Evolutionary conservation across 2,888 invertebrate genomes (phyloP).

Genomic region (Germaria angustata): DNA sequence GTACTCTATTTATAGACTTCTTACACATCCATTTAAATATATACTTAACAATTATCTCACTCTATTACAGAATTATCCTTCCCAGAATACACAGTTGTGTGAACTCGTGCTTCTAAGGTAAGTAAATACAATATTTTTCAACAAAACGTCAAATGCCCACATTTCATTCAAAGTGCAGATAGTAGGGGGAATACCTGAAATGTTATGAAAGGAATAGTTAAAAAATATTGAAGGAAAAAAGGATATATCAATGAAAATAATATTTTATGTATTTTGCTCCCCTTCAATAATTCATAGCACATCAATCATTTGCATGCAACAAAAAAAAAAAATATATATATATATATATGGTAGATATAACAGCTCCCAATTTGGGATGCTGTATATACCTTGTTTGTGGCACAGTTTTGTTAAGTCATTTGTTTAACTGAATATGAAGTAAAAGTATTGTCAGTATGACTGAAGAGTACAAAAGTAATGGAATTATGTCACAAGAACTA

Average conservation of each 20-base stretch:
- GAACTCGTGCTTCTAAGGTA: constrained; percentile 9
- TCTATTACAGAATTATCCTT: constrained; percentile 5
- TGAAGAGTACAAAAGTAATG: neutral
- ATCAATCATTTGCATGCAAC: constrained; percentile 24
- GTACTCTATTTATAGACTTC: too few relatives aligned
- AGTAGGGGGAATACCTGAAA: neutral
- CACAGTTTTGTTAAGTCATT: constrained; percentile 10
- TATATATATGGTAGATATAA: neutral
- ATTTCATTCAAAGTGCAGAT: neutral
- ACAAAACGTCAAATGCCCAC: neutral
- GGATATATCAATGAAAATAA: neutral
- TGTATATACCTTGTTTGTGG: neutral
- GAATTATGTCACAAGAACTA: constrained; percentile 1
- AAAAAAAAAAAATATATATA: neutral
- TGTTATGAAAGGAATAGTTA: neutral
- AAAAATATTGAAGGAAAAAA: neutral
- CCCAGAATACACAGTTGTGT: neutral
- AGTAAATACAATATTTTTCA: neutral
- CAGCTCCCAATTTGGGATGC: neutral
- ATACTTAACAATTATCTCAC: neutral
- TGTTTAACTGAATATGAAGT: constrained; percentile 10
- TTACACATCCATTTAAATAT: too few relatives aligned
- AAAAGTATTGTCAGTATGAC: neutral
- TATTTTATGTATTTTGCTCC: neutral
- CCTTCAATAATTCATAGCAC: constrained; percentile 12